These are phyloP conservation scores for Sarcophaga peregrina DNA, from an alignment of 1,140 invertebrate genomes.

Conservation along the genomic window DNA sequence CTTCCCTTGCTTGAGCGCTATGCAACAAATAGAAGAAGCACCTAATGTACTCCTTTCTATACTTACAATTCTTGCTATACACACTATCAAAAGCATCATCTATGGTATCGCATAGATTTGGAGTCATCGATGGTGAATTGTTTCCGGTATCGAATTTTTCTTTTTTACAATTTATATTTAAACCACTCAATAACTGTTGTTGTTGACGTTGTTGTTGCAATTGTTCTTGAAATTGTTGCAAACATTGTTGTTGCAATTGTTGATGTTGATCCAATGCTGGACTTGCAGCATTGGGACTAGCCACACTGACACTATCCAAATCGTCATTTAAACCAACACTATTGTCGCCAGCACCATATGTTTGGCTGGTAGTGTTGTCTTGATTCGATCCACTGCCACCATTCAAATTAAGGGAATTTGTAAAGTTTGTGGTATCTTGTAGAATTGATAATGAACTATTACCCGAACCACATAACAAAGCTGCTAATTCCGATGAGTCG, in stretches of 20 bases:
- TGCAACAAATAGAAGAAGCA: not conserved
- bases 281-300: conserved; percentile 35
- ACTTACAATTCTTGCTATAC: conserved; percentile 66
- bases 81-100: conserved; percentile 64
- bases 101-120: conserved; percentile 59
- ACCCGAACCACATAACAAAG: conserved; percentile 58
- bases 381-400: not conserved
- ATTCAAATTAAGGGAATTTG: conserved; percentile 16
- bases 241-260: conserved; percentile 50
- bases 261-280: conserved; percentile 42
- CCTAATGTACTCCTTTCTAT: conserved; percentile 35
- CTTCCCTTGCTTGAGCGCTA: too few species aligned
- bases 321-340: conserved; percentile 28
- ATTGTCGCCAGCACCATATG: not conserved
- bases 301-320: conserved; percentile 46
- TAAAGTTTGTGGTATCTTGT: conserved; percentile 45
- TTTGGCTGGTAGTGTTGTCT: not conserved
- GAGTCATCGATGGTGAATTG: conserved; percentile 45
- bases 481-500: conserved; percentile 60
- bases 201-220: conserved; percentile 53
- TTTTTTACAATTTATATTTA: conserved; percentile 62
- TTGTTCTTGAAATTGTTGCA: conserved; percentile 51
- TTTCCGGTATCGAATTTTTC: conserved; percentile 56
- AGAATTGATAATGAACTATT: conserved; percentile 58
- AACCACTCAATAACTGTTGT: conserved; percentile 54